Evolutionary conservation across 35 echinoderm and acorn worm species (phyloP), one percentile per base, ranked within the genome.

Genomic region (Acanthaster planci): DNA sequence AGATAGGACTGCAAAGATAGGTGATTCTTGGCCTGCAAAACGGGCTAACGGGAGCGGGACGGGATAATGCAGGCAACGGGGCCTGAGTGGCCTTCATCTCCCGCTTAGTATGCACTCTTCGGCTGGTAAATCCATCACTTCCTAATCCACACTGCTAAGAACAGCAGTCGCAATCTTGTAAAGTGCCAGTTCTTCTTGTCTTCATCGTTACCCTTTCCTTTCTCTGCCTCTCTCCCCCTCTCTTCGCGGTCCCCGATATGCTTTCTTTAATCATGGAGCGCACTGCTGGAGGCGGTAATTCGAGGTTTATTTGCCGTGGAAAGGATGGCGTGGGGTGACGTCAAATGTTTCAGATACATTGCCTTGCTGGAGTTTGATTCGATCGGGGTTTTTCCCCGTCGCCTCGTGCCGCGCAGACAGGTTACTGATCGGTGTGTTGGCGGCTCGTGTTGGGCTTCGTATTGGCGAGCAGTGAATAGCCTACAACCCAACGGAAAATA

Each of bases 121-220:
- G 64, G 30, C 64, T 21, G 23, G 23, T 23, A 72, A 34, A 72
- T 72, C 64, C 64, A 72, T 72, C 64, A 72, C 26, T 72, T 26
- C 26, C 34, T 72, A 72, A 72, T 72, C 64, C 64, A 14, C 64
- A 72, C 64, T 34, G 64, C 64, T 26, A 72, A 36, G 23, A 31
- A 72, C 64, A 72, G 64, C 64, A 26, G 64, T 72, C 64, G 2
- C 64, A 72, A 72, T 72, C 64, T 26, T 72, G 64, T 72, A 72
- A 72, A 72, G 64, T 72, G 64, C 64, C 64, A 72, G 64, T 72
- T 47, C 42, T 4, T 47, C 42, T 47, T 47, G 42, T 47, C 42
- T 47, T 47, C 42, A 47, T 47, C 42, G 4, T 47, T 47, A 47
- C 42, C 12, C 42, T 47, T 12, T 12, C 4, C 42, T 6, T 12